phyloP scores from a whole-genome alignment of 2,888 invertebrate genomes.

The Thymelicus sylvestris region DNA sequence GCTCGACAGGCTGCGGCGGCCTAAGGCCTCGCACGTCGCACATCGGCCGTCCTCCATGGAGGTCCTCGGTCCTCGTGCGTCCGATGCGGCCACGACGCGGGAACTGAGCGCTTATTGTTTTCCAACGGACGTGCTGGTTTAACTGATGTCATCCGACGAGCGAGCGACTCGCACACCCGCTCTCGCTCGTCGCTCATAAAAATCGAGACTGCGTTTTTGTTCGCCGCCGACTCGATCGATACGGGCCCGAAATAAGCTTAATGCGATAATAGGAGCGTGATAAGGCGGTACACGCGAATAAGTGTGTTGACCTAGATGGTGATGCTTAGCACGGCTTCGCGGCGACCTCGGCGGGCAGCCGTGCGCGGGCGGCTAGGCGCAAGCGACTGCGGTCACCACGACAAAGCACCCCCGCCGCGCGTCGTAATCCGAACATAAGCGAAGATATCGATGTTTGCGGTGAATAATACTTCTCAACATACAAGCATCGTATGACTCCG shows the following conservation, averaged over 20 bases:
- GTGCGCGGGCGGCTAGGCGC: conserved; percentile 76
- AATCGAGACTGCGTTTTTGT: conserved; percentile 67
- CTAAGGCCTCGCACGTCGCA: conserved; percentile 78
- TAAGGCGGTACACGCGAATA: conserved; percentile 81
- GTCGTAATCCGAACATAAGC: conserved; percentile 75
- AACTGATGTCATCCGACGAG: conserved; percentile 83
- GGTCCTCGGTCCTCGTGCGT: conserved; percentile 70
- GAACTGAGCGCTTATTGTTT: conserved; percentile 79
- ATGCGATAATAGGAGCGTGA: conserved; percentile 81
- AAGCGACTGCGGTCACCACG: conserved; percentile 76
- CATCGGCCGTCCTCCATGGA: conserved; percentile 80
- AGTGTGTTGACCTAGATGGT: conserved; percentile 78
- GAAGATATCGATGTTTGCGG: conserved; percentile 81
- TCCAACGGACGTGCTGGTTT: conserved; percentile 79
- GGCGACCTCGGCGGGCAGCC: conserved; percentile 70
- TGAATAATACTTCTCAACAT: conserved; percentile 67
- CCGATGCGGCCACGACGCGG: conserved; percentile 75
- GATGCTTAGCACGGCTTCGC: conserved; percentile 74
- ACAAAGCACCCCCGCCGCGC: conserved; percentile 68
- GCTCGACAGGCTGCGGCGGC: conserved; percentile 73
- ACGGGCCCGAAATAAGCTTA: conserved; percentile 77
- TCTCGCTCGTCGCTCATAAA: conserved; percentile 70
- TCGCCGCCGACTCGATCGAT: conserved; percentile 71
- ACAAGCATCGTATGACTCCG: conserved; percentile 65
- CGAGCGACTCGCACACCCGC: conserved; percentile 71